Conservation (phyloP, 2,797 vertebrate genomes). For the Ciconia nigra region DNA sequence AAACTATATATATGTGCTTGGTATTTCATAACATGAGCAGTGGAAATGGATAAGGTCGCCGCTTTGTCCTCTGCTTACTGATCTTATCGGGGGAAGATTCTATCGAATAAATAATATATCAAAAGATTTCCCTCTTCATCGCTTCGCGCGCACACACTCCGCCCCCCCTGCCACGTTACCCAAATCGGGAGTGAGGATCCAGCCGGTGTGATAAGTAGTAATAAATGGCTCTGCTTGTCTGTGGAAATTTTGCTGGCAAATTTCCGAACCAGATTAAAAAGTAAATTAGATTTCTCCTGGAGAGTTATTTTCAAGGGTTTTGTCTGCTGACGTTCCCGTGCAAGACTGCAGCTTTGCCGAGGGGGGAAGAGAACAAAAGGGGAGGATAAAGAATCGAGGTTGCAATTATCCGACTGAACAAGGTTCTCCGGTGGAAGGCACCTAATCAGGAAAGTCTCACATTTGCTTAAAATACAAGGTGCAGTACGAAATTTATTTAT, state of each 20-base stretch:
- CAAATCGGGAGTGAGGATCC: slow-evolving; percentile 21
- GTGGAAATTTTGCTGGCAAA: slow-evolving; percentile 72
- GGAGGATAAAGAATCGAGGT: slow-evolving; percentile 60
- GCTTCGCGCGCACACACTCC: fast-evolving
- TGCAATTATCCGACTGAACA: slow-evolving; percentile 67
- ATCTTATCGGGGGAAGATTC: slow-evolving; percentile 62
- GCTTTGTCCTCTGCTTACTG: slow-evolving; percentile 57
- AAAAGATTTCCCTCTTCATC: slow-evolving; percentile 22
- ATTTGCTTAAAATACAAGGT: slow-evolving; percentile 73
- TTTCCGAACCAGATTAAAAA: slow-evolving; percentile 79
- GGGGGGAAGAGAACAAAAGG: slow-evolving; percentile 64
- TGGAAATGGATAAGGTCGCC: slow-evolving; percentile 46
- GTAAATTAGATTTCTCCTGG: slow-evolving; percentile 79
- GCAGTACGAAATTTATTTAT: slow-evolving; percentile 68
- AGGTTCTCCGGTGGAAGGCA: slow-evolving; percentile 59
- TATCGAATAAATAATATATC: slow-evolving; percentile 74
- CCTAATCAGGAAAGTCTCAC: slow-evolving; percentile 70
- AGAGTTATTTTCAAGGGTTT: slow-evolving; percentile 76
- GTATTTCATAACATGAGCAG: background rate
- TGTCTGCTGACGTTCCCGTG: slow-evolving; percentile 67
- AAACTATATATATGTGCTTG: background rate
- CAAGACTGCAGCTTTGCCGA: slow-evolving; percentile 68
- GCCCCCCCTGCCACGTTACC: background rate
- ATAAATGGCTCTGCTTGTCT: slow-evolving; percentile 64
- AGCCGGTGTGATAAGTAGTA: slow-evolving; percentile 47